Evolutionary conservation across 2,888 invertebrate species (phyloP).

Genomic region (Buathra laborator): DNA sequence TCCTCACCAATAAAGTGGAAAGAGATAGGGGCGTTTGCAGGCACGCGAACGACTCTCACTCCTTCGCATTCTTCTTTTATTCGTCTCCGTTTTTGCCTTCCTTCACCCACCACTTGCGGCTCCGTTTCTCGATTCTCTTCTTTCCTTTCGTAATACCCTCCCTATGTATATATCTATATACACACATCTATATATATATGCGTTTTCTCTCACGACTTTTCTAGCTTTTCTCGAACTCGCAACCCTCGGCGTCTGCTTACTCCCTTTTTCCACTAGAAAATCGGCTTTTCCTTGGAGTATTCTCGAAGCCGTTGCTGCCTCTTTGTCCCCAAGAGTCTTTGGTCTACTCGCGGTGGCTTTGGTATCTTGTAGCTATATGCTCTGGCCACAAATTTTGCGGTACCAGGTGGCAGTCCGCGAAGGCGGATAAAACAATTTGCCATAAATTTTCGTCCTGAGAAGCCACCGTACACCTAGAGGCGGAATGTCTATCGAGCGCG

Average conservation of each 20-base stretch:
- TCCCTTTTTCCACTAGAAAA: conserved; percentile 56
- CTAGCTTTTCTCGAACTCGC: conserved; percentile 28
- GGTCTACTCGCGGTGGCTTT: conserved; percentile 21
- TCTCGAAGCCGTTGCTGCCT: conserved; percentile 29
- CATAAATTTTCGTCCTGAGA: conserved; percentile 76
- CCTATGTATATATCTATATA: background rate
- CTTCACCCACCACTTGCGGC: conserved; percentile 6
- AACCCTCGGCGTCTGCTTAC: conserved; percentile 20
- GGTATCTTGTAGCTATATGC: conserved; percentile 11
- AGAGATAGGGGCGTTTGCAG: conserved; percentile 71
- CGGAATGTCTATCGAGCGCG: background rate
- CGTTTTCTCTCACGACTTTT: conserved; percentile 30
- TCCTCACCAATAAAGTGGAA: conserved; percentile 75
- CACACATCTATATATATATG: background rate
- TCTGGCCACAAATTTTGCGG: conserved; percentile 76
- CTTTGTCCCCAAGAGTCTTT: conserved; percentile 56
- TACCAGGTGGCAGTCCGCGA: conserved; percentile 81
- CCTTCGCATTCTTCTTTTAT: conserved; percentile 20
- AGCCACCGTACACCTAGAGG: background rate
- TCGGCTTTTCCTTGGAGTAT: conserved; percentile 64
- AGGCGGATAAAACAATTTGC: conserved; percentile 82
- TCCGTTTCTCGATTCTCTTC: conserved; percentile 9
- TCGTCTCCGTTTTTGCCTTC: conserved; percentile 4
- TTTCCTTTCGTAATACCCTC: background rate
- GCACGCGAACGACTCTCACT: conserved; percentile 38